These are phyloP conservation scores for Meta bourneti DNA, from an alignment of 2,888 invertebrate genomes.

Conservation along the genomic window DNA sequence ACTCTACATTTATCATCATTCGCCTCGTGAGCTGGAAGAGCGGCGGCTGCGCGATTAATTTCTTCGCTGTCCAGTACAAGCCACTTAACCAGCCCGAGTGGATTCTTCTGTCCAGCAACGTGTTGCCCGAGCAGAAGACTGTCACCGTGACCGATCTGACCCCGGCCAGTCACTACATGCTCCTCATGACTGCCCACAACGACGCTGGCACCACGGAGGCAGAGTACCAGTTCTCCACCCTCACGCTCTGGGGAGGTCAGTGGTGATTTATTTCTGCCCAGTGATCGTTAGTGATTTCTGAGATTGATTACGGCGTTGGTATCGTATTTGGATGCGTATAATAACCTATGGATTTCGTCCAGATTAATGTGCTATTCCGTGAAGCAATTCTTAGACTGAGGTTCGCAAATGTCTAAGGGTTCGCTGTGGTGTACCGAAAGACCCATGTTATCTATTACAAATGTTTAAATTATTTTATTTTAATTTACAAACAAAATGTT, in stretches of 20 bases:
- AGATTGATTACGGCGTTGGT: no score
- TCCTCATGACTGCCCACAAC: conserved; percentile 90
- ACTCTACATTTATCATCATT: conserved; percentile 94
- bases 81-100: conserved; percentile 84
- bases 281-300: no score
- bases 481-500: no score
- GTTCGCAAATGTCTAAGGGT: no score
- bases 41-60: conserved; percentile 96
- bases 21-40: conserved; percentile 96
- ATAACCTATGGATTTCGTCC: no score
- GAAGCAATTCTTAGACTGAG: no score
- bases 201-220: conserved; percentile 97
- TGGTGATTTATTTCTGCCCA: neutral
- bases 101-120: conserved; percentile 96
- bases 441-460: no score
- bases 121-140: conserved; percentile 85
- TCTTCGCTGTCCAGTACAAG: conserved; percentile 94
- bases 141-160: conserved; percentile 85
- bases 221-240: conserved; percentile 96
- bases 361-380: no score
- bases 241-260: conserved; percentile 95
- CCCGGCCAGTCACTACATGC: conserved; percentile 95
- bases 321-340: no score
- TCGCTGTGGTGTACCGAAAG: no score
- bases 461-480: no score